phyloP scores from a whole-genome alignment of 2,888 invertebrate genomes.

The Icerya purchasi region DNA sequence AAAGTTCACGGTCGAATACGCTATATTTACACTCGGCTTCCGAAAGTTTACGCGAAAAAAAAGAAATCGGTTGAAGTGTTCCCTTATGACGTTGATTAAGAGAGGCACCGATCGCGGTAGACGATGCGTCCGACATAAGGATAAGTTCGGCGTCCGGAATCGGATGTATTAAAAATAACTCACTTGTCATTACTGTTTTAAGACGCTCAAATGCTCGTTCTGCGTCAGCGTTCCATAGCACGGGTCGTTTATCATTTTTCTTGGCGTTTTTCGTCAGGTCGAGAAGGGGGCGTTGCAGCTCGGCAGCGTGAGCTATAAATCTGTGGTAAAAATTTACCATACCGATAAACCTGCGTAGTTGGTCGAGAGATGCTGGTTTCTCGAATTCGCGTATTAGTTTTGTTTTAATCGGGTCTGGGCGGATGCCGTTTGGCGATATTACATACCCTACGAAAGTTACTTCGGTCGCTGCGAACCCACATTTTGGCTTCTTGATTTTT shows the following conservation, averaged over 20 bases:
- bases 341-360: conserved; percentile 1
- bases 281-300: not conserved
- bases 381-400: not conserved
- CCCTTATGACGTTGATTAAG: conserved; percentile 21
- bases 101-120: conserved; percentile 23
- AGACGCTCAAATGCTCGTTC: conserved; percentile 18
- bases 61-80: conserved; percentile 8
- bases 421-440: not conserved
- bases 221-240: conserved; percentile 16
- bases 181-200: conserved; percentile 20
- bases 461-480: not conserved
- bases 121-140: conserved; percentile 24
- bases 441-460: conserved; percentile 5
- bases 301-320: not conserved
- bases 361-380: not conserved
- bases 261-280: not conserved
- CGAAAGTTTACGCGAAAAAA: conserved; percentile 11
- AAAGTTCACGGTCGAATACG: conserved; percentile 6
- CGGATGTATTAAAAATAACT: conserved; percentile 23
- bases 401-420: not conserved
- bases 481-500: not conserved
- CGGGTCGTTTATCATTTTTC: conserved; percentile 17
- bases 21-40: not conserved
- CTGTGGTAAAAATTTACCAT: conserved; percentile 3
- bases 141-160: conserved; percentile 19